Base-by-base conservation (phyloP, 2,113 vertebrate genomes). In the Delphinapterus leucas region DNA sequence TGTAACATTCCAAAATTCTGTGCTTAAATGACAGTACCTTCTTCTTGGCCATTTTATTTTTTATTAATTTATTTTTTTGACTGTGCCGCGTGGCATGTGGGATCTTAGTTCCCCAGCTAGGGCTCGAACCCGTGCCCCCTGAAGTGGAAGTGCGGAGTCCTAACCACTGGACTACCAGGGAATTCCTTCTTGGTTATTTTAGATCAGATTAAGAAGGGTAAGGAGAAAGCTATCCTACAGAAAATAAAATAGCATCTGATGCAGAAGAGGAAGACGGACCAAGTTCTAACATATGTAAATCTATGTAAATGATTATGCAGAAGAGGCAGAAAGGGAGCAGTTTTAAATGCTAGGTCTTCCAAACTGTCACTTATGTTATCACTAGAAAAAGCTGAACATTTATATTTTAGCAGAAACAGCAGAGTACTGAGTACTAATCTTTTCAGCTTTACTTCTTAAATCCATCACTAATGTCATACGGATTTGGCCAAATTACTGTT, bases 221-320 rank as follows among this genome's bases (percentile, higher is more conserved):
- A 85, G 58, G 38, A 90, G 15, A 96, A 79, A 88, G 49, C 36
- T 73, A 73, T 33, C 10, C 60, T 77, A 58, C 11, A 82, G 76
- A 93, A 95, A 97, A 82, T 58, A 96, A 95, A 94, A 53, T 21
- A 74, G 44, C 8, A 0, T 68, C 61, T 92, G 93, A 89, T 47
- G 23, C 70, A 96, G 81, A 94, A 96, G 44, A 79, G 36, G 15
- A 95, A 79, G 47, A 74, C 12, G 83, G 87, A 91, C 53, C 67
- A 88, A 93, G 31, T 65, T 85, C 36, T 97, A 90, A 91, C 25
- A 79, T 28, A 93, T 95, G 95, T 17, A 96, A 93, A 96, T 85
- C 80, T 95, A 97, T 90, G 88, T 84, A 95, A 97, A 96, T 82
- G n/a, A 70, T 41, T 83, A 90, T 70, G 68, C 79, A 53, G 41